Base-by-base conservation (phyloP, 1,140 invertebrate species). In the Drosophila chauvacae region DNA sequence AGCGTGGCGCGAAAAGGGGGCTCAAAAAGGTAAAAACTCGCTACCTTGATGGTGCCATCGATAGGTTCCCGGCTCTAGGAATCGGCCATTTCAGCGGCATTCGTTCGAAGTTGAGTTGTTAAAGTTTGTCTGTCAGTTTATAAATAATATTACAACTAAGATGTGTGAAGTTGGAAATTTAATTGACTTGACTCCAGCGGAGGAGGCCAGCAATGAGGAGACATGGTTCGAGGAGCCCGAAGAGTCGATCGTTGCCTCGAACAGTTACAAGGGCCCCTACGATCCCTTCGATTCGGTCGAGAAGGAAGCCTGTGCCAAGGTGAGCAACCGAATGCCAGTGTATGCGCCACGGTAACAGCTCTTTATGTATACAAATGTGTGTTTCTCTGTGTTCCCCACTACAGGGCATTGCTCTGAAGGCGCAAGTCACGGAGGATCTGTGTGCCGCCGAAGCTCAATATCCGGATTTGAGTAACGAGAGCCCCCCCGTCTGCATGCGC, bases 211-310 rank as follows among this genome's bases (percentile, higher is more conserved):
- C 14, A 60, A 58, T 41, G 77, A 90, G 16, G 48, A 81, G 26
- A 14, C 42, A 16, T 26, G 41, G 26, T 14, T 45, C 33, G 60
- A 70, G n/a, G 64, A 87, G 28, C 9, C 35, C 4, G 79, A 76
- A 14, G 20, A 51, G 7, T 13, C 39, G 30, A 37, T 64, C 7
- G 42, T 48, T 6, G 55, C 18, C 56, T 44, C 84, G 0, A 60
- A 50, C 4, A 45, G 35, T 39, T 90, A 84, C 18, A 74, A 84
- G 45, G 85, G 73, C 11, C 85, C 84, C n/a, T 88, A 83, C 47
- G 91, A 91, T 81, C 91, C 91, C 33, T 91, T 91, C 39, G 91
- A 91, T 47, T 74, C 73, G 11, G 41, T 91, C 2, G 90, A 91
- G 77, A 91, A 86, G 44, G 91, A 91, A 47, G 84, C 77, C n/a